phyloP scores from a whole-genome alignment of 2,113 vertebrate genomes.

The Apodemus sylvaticus region DNA sequence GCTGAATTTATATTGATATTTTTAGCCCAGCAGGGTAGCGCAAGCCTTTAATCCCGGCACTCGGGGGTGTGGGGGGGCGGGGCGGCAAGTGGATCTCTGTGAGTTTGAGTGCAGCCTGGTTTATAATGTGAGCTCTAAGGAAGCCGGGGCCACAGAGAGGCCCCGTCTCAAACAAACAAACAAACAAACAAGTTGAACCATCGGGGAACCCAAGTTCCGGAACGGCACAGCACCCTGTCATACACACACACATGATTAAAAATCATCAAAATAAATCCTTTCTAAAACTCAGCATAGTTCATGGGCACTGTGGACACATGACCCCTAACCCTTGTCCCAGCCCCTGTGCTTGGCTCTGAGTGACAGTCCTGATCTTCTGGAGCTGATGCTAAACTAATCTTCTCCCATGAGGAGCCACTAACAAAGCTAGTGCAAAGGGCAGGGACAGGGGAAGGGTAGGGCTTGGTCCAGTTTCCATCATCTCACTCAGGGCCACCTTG shows the following conservation, averaged over 20 bases:
- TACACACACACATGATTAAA: background rate
- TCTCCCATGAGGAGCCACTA: background rate
- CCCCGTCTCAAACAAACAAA: background rate
- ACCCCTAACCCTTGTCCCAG: background rate
- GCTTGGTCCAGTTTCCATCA: accelerated
- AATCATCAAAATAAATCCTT: background rate
- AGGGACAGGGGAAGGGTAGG: no score
- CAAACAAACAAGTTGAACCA: background rate
- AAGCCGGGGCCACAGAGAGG: background rate
- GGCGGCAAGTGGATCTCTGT: background rate
- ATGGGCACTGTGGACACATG: background rate
- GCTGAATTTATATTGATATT: background rate
- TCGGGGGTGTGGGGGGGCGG: background rate
- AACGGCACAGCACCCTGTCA: no score
- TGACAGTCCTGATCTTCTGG: background rate
- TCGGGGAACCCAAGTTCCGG: background rate
- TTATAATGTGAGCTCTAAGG: background rate
- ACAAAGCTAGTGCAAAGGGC: no score
- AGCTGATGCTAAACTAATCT: background rate
- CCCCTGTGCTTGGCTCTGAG: background rate
- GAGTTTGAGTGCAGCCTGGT: background rate
- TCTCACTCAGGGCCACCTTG: background rate
- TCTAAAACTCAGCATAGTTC: background rate
- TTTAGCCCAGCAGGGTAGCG: background rate
- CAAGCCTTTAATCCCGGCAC: background rate